These are phyloP conservation scores for Mormyrus hasselquistii DNA, from an alignment of 2,797 vertebrate species.

Conservation along the genomic window DNA sequence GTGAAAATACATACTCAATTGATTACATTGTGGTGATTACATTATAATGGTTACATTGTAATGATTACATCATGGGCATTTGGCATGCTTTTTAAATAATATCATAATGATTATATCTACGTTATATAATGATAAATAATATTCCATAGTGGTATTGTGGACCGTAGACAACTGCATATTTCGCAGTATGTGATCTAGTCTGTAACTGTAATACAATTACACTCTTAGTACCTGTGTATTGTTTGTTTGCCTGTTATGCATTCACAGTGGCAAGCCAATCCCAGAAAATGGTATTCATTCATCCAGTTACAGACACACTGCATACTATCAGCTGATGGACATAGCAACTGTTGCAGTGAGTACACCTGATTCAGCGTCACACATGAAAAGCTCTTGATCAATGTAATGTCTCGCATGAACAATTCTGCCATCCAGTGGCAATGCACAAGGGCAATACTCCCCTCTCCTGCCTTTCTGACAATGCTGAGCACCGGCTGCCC, in stretches of 20 bases:
- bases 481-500: not conserved
- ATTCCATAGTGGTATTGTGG: not conserved
- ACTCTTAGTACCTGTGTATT: not conserved
- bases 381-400: not conserved
- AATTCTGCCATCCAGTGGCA: not conserved
- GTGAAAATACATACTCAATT: too few relatives aligned
- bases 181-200: not conserved
- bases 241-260: not conserved
- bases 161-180: not conserved
- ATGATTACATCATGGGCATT: too few relatives aligned
- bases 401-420: not conserved
- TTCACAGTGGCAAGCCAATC: not conserved
- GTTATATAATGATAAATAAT: too few relatives aligned
- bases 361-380: not conserved
- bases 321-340: not conserved
- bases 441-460: not conserved
- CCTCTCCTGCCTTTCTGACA: not conserved
- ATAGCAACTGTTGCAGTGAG: not conserved
- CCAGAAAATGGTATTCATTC: not conserved
- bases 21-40: too few relatives aligned
- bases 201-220: not conserved
- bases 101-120: too few relatives aligned
- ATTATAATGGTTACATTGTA: too few relatives aligned
- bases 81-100: too few relatives aligned
- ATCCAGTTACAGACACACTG: not conserved